Percentiles rank a stretch among this genome's conserved stretches.
Evolutionary conservation across 2,888 invertebrate genomes (phyloP).

Genomic region (Sisyra terminalis): DNA sequence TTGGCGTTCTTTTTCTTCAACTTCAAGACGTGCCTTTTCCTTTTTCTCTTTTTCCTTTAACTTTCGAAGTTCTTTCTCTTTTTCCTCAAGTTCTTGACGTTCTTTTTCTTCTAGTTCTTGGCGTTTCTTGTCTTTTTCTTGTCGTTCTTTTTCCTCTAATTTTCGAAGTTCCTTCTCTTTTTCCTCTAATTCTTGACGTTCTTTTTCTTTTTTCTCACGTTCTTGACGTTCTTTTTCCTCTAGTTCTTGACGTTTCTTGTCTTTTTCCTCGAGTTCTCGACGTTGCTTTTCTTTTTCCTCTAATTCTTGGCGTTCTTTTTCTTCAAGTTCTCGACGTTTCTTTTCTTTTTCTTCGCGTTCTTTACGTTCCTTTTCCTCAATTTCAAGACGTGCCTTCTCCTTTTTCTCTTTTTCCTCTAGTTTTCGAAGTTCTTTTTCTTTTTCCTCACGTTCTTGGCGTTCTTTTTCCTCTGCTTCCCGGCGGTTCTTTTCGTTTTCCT

Average conservation of each 20-base stretch:
- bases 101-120: constrained; percentile 3
- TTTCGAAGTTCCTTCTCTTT: constrained; percentile 7
- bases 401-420: neutral
- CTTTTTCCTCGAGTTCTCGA: neutral
- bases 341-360: neutral
- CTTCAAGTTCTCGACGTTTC: constrained; percentile 1
- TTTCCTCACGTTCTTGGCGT: constrained; percentile 5
- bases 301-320: neutral
- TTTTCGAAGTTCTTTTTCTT: neutral
- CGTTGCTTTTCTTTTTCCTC: constrained; percentile 6
- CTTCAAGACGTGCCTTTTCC: constrained; percentile 1
- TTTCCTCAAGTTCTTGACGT: constrained; percentile 5
- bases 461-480: constrained; percentile 10
- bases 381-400: neutral
- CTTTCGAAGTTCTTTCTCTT: too few relatives aligned
- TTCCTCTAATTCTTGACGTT: neutral
- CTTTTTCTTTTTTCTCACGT: neutral
- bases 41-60: constrained; percentile 4
- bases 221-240: constrained; percentile 6
- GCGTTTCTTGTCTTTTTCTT: neutral
- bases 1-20: constrained; percentile 8
- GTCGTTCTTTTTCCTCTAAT: neutral
- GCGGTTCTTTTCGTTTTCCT: constrained; percentile 6
- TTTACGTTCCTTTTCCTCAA: constrained; percentile 4
- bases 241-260: neutral